phyloP scores from a whole-genome alignment of 2,888 invertebrate genomes.

The Coleophora deauratella region DNA sequence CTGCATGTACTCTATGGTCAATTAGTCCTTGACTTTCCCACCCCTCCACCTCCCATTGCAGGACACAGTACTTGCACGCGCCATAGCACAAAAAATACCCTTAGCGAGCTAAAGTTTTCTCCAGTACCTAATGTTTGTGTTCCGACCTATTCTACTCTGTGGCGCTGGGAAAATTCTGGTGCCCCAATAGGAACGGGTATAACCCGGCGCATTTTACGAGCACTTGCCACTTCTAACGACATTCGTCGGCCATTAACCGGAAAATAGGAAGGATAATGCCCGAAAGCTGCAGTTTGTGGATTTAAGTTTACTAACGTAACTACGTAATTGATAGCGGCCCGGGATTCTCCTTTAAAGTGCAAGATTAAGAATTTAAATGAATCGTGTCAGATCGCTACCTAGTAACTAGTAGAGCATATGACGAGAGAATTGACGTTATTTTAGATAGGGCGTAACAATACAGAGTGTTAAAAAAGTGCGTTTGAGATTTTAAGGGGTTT shows the following conservation, averaged over 20 bases:
- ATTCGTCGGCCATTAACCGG: slow-evolving; percentile 64
- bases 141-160: slow-evolving; percentile 10
- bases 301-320: slow-evolving; percentile 48
- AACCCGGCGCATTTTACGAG: slow-evolving; percentile 57
- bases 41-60: slow-evolving; percentile 20
- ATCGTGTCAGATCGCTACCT: too few species aligned
- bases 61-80: slow-evolving; percentile 18
- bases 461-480: too few species aligned
- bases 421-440: too few species aligned
- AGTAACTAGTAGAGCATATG: too few species aligned
- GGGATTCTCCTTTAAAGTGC: too few species aligned
- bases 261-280: slow-evolving; percentile 59
- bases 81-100: slow-evolving; percentile 18
- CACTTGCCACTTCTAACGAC: slow-evolving; percentile 62
- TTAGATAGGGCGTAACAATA: too few species aligned
- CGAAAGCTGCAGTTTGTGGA: slow-evolving; percentile 56
- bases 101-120: not conserved
- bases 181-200: slow-evolving; percentile 31
- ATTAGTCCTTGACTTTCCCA: slow-evolving; percentile 42
- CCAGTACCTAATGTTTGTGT: not conserved
- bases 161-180: slow-evolving; percentile 19
- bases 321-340: slow-evolving; percentile 47
- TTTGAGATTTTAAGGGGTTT: too few species aligned
- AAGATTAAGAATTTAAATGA: too few species aligned
- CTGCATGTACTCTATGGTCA: slow-evolving; percentile 55